Conservation (phyloP, 2,797 vertebrate genomes). For the Okamejei kenojei region DNA sequence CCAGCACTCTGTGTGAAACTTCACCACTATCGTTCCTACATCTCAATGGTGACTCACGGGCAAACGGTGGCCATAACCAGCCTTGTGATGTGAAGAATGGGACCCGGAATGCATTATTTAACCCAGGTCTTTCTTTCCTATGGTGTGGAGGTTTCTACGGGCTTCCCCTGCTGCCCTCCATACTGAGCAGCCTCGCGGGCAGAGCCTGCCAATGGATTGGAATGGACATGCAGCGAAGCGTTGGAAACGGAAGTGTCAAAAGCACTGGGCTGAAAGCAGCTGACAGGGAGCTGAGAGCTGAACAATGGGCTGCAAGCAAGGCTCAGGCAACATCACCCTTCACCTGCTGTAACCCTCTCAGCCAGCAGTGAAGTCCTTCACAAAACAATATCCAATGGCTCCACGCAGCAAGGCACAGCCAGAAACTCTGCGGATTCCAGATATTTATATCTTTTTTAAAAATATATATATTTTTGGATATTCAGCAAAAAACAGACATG, state of each 20-base stretch:
- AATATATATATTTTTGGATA: no score
- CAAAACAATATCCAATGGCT: background rate
- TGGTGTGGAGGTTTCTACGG: background rate
- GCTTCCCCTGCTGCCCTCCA: background rate
- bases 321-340: background rate
- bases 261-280: background rate
- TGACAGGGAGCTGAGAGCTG: background rate
- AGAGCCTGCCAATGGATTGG: background rate
- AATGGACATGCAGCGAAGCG: background rate
- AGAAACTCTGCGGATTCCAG: no score
- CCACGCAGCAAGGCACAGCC: no score
- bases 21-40: no score
- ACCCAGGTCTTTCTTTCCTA: no score
- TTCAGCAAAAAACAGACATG: no score
- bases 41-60: no score
- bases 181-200: background rate
- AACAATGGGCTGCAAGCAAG: background rate
- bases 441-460: no score
- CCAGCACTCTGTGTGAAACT: background rate
- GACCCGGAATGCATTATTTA: no score
- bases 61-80: no score
- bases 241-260: background rate
- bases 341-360: background rate
- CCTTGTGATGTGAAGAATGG: no score
- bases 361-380: background rate